phyloP scores from a whole-genome alignment of 2,113 vertebrate species.

The Trichomycterus rosablanca region DNA sequence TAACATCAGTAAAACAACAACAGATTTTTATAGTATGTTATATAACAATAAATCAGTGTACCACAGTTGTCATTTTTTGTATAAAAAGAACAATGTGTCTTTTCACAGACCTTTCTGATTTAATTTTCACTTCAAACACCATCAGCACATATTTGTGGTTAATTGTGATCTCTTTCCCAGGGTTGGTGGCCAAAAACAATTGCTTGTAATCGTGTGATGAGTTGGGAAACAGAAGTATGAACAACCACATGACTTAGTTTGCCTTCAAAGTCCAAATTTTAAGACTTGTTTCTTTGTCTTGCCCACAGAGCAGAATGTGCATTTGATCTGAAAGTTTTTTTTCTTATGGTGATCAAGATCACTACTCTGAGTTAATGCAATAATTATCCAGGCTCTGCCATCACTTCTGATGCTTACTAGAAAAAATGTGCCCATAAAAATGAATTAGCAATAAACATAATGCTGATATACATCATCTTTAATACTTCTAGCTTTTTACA shows the following conservation, averaged over 20 bases:
- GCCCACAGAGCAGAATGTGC: constrained; percentile 27
- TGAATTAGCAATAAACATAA: background rate
- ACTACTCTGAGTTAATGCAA: background rate
- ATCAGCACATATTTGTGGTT: constrained; percentile 31
- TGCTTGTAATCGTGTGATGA: constrained; percentile 26
- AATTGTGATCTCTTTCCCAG: constrained; percentile 41
- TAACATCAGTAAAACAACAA: background rate
- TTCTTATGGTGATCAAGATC: constrained; percentile 20
- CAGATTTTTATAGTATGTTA: background rate
- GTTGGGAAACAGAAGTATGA: constrained; percentile 15
- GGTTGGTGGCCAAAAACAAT: constrained; percentile 37
- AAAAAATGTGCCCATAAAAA: background rate
- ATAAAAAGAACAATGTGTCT: constrained; percentile 18
- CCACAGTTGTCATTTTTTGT: background rate
- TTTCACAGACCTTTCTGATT: constrained; percentile 23
- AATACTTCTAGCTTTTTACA: constrained; percentile 27
- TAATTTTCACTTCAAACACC: constrained; percentile 35
- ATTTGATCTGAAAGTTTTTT: constrained; percentile 29
- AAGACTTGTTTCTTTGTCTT: constrained; percentile 31
- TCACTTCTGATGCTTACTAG: constrained; percentile 9
- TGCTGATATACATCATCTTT: constrained; percentile 9
- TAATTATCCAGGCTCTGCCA: constrained; percentile 5
- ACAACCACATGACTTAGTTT: constrained; percentile 25
- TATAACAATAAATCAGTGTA: no score
- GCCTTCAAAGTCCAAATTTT: constrained; percentile 34